Percentiles rank a stretch among this genome's conserved stretches.
Evolutionary conservation across 2,797 vertebrate genomes (phyloP).

Genomic region (Sternarchorhynchus goeldii): DNA sequence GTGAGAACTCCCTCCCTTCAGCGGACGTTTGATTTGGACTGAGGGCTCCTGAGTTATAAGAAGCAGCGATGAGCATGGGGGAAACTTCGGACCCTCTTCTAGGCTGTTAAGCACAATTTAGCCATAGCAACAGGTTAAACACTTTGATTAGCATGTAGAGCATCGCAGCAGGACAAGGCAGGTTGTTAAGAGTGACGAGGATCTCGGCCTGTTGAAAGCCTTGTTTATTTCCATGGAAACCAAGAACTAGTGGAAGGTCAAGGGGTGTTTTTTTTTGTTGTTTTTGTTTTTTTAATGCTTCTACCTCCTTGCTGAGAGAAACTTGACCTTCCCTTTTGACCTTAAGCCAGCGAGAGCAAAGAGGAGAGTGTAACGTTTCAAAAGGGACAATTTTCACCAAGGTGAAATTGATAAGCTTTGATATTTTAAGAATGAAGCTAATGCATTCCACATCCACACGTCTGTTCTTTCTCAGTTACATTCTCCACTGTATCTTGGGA

Average conservation of each 20-base stretch:
- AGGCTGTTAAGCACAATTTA: background rate
- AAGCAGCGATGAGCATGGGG: background rate
- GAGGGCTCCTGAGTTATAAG: background rate
- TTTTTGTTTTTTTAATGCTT: slow-evolving; percentile 39
- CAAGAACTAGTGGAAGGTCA: slow-evolving; percentile 37
- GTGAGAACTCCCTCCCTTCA: background rate
- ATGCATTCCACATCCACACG: background rate
- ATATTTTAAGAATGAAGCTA: slow-evolving; percentile 18
- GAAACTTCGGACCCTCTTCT: background rate
- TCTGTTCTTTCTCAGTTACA: background rate
- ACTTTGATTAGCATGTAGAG: slow-evolving; percentile 13
- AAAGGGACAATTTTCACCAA: background rate
- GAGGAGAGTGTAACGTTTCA: slow-evolving; percentile 36
- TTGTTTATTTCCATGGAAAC: slow-evolving; percentile 49
- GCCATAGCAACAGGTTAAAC: slow-evolving; percentile 13
- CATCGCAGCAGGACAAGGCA: slow-evolving; percentile 6
- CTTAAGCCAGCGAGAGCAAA: background rate
- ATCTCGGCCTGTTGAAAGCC: slow-evolving; percentile 33
- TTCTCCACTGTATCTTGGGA: background rate
- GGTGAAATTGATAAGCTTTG: background rate
- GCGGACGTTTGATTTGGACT: slow-evolving; percentile 8
- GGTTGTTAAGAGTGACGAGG: slow-evolving; percentile 16
- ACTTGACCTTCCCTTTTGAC: slow-evolving; percentile 13
- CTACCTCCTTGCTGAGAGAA: slow-evolving; percentile 36
- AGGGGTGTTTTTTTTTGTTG: slow-evolving; percentile 27